Evolutionary conservation across 1,140 invertebrate genomes (phyloP).

Genomic region (Aphelinus certus): DNA sequence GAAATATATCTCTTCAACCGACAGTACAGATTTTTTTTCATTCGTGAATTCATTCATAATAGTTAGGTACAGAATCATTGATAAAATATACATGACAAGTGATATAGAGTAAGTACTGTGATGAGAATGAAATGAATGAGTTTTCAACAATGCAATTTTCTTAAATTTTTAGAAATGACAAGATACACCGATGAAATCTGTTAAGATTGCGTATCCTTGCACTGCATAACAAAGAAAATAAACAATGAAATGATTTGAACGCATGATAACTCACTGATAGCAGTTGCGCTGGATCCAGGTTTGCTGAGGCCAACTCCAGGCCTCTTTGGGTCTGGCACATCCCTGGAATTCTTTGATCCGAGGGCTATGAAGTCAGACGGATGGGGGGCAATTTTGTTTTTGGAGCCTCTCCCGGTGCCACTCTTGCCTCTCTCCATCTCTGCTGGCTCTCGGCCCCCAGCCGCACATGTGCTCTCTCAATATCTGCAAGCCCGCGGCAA

Average conservation of each 20-base stretch:
- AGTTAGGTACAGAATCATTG: slow-evolving; percentile 12
- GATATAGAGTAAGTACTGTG: background rate
- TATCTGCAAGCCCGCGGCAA: too few relatives aligned
- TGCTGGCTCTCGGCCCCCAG: too few relatives aligned
- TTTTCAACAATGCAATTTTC: background rate
- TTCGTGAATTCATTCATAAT: too few relatives aligned
- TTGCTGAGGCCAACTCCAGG: slow-evolving; percentile 63
- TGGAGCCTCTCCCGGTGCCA: slow-evolving; percentile 66
- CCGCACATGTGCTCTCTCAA: too few relatives aligned
- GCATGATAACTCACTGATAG: slow-evolving; percentile 56
- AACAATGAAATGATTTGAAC: too few relatives aligned
- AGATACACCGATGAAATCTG: background rate
- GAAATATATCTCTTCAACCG: too few relatives aligned
- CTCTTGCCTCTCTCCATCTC: slow-evolving; percentile 70
- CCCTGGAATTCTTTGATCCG: slow-evolving; percentile 68
- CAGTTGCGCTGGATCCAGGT: slow-evolving; percentile 59
- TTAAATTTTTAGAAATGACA: too few relatives aligned
- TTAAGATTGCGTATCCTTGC: background rate
- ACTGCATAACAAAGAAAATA: too few relatives aligned
- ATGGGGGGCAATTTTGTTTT: slow-evolving; percentile 72
- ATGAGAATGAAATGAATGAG: background rate
- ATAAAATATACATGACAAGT: slow-evolving; percentile 39
- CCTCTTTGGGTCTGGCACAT: slow-evolving; percentile 68
- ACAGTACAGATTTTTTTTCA: too few relatives aligned
- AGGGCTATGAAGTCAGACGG: slow-evolving; percentile 71